Base-by-base conservation (phyloP, 1,140 invertebrate species). In the Drosophila serrata region DNA sequence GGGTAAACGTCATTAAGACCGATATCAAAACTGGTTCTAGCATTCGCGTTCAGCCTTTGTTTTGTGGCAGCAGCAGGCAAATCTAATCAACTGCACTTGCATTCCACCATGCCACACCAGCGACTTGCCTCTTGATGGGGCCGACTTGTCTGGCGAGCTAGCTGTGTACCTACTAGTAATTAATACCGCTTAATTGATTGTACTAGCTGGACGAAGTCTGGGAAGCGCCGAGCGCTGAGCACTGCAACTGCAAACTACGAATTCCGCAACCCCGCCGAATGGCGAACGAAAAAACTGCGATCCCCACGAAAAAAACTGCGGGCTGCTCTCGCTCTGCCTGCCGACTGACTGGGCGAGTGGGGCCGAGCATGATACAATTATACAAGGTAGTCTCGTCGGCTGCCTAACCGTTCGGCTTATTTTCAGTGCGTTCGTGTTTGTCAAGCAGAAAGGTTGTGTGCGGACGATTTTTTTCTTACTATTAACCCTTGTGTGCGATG, bases 1-100 rank as follows among this genome's bases (percentile, higher is more conserved):
- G 39, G 53, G 40, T 75, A 69, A 43, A 27, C 43, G 55, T 61
- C 65, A 80, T 46, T 64, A 51, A 61, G 55, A 69, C 49, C 45
- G 63, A 75, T 75, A 56, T 39, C 39, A 31, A 68, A 79, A 74
- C 55, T 37, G 53, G 57, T 65, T 65, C 22, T 43, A 55, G 56
- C 39, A 19, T 19, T 37, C 22, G 46, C 24, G 45, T 31, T 24
- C 51, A 17, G 68, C 63, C 58, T 77, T 81, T 85, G 78, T 85
- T 70, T 77, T 69, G 24, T 27, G 33, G 70, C 63, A 84, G 35
- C 35, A 7, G 31, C 31, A 4, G 61, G 29, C 74, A 74, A 86
- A 74, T 87, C 69, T 78, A 86, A 81, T 78, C 79, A 79, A 82
- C 81, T 85, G 82, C 82, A 85, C 75, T 81, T 85, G 82, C 82